Evolutionary conservation across 2,797 vertebrate species (phyloP).

Genomic region (Thamnophis elegans): DNA sequence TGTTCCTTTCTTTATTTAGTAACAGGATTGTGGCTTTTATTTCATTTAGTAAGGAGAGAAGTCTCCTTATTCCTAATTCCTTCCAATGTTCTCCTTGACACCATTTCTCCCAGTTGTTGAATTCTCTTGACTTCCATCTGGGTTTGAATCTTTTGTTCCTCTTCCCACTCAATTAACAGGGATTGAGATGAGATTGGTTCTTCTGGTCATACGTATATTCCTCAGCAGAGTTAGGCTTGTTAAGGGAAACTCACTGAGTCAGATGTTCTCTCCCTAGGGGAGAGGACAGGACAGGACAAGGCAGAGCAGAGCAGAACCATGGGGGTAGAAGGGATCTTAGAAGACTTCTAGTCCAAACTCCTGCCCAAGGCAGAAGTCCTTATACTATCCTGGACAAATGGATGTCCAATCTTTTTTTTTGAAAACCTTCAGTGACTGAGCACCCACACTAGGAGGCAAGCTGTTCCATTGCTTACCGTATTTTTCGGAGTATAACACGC

Average conservation of each 20-base stretch:
- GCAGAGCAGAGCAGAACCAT: background rate
- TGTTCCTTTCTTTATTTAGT: constrained; percentile 72
- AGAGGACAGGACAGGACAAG: background rate
- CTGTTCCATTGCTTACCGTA: background rate
- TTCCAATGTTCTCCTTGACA: constrained; percentile 62
- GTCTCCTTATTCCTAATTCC: constrained; percentile 62
- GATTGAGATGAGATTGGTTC: background rate
- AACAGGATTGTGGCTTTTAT: constrained; percentile 69
- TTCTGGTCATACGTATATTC: background rate
- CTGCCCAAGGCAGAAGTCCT: background rate
- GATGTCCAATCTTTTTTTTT: background rate
- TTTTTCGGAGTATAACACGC: too few relatives aligned
- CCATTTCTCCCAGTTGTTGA: background rate
- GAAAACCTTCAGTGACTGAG: background rate
- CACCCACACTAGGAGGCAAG: background rate
- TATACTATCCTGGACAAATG: background rate
- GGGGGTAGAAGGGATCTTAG: background rate
- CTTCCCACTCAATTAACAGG: background rate
- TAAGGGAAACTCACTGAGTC: too few relatives aligned
- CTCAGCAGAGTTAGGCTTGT: background rate
- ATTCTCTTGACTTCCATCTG: background rate
- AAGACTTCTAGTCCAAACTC: background rate
- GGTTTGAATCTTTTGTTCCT: background rate
- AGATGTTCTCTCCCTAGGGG: background rate
- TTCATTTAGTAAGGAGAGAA: constrained; percentile 62